Evolutionary conservation across 2,113 vertebrate genomes (phyloP), one percentile per base, ranked within the genome.

Genomic region (Psilopogon haemacephalus): DNA sequence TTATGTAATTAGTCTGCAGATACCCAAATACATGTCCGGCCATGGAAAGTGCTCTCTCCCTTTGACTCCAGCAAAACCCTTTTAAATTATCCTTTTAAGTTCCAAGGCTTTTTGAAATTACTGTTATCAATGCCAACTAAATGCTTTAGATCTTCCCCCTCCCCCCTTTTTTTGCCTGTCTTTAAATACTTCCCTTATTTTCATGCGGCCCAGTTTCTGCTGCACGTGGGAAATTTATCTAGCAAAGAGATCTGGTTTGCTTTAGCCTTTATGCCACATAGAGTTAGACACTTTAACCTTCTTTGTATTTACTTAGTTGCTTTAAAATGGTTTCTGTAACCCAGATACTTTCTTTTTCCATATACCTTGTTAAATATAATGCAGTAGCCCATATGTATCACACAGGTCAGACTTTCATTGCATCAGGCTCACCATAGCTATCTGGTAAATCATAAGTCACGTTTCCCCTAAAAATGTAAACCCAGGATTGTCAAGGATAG

Each of bases 21-120:
- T 90, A 68, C 69, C 76, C 69, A 88, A 83, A 86, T 64, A 73
- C 52, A 35, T 3, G 12, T 82, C 74, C 84, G 68, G 32, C 83
- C 68, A 11, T 73, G 91, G 79, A 91, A 90, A 95, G 79, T 71
- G 70, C 81, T 95, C 77, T 95, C 77, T 96, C 93, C 68, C 82
- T 95, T 95, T 89, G 94, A 95, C 90, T 97, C 88, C 86, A 79
- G 86, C 59, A 96, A 95, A 97, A 96, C 93, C 95, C 91, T 94
- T 95, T 95, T 54, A 95, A 94, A 96, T 96, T 96, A 88, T 92
- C 86, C n/a, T n/a, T 96, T 95, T 95, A 95, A 96, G 72, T 97
- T 97, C 84, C 96, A 96, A 88, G 86, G 70, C 77, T 94, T 94
- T 96, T 93, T 50, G 59, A 96, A 95, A 95, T 90, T 78, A 95